These are phyloP conservation scores for Parasteatoda tepidariorum DNA, from an alignment of 1,140 invertebrate genomes.

Conservation along the genomic window DNA sequence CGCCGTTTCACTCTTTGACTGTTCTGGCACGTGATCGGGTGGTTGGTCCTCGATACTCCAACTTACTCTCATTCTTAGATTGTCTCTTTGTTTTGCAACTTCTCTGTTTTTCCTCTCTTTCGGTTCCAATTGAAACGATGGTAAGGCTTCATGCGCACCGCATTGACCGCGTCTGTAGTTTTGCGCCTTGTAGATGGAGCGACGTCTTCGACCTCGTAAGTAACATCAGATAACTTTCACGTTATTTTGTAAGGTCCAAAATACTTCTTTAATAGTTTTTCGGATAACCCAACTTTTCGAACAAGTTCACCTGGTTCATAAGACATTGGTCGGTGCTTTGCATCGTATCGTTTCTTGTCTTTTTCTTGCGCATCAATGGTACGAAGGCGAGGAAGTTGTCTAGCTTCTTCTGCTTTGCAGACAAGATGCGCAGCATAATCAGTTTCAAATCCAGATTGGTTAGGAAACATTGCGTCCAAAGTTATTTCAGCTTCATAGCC, in stretches of 20 bases:
- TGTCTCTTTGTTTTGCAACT: too few species aligned
- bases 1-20: too few species aligned
- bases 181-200: background rate
- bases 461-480: background rate
- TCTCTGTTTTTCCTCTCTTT: too few species aligned
- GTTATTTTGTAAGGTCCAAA: conserved; percentile 16
- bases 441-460: background rate
- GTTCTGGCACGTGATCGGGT: too few species aligned
- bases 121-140: too few species aligned
- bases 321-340: background rate
- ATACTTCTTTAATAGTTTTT: conserved; percentile 12
- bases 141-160: too few species aligned
- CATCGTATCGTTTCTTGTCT: background rate
- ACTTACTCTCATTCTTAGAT: too few species aligned
- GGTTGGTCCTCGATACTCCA: too few species aligned
- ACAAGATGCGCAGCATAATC: background rate
- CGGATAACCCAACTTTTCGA: conserved; percentile 4
- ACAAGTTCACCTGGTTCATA: background rate
- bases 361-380: background rate
- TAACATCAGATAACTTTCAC: background rate
- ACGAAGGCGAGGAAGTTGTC: background rate
- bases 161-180: too few species aligned
- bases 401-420: background rate
- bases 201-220: background rate
- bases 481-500: conserved; percentile 61